A percentile compares a stretch with the other conserved stretches of the same genome.
phyloP scores from a whole-genome alignment of 2,797 vertebrate genomes.

The Anniella stebbinsi region DNA sequence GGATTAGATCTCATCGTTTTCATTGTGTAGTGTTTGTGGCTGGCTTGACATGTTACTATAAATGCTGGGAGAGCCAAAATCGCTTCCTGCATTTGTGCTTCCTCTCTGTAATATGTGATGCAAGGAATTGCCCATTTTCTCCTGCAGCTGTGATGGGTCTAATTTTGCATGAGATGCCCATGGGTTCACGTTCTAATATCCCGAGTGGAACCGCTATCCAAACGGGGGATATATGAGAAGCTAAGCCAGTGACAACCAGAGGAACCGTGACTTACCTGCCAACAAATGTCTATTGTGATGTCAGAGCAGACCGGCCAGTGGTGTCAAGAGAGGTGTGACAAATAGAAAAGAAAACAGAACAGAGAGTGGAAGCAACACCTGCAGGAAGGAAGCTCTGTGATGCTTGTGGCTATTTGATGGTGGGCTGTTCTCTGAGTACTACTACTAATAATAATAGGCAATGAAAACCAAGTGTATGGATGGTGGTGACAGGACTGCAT shows the following conservation, averaged over 20 bases:
- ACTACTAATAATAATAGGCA: too few species aligned
- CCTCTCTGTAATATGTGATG: neutral
- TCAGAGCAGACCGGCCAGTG: neutral
- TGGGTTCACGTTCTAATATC: neutral
- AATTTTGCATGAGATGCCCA: neutral
- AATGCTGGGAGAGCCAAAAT: too few species aligned
- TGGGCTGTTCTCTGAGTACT: too few species aligned
- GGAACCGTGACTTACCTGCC: too few species aligned
- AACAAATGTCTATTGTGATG: neutral
- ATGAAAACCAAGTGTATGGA: neutral
- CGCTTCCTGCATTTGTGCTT: neutral
- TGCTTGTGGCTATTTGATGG: neutral
- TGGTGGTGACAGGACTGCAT: rapidly evolving
- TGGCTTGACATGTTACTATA: too few species aligned
- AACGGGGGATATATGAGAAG: neutral
- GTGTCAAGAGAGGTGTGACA: too few species aligned
- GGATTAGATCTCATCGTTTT: neutral
- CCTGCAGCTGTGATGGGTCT: neutral
- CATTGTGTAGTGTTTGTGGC: too few species aligned
- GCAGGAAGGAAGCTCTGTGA: neutral
- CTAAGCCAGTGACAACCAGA: neutral
- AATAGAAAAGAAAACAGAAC: neutral
- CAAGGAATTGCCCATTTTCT: neutral
- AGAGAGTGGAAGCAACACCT: too few species aligned
- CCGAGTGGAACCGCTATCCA: neutral